Evolutionary conservation across 2,113 vertebrate species (phyloP), one percentile per base, ranked within the genome.

Genomic region (Falco punctatus): DNA sequence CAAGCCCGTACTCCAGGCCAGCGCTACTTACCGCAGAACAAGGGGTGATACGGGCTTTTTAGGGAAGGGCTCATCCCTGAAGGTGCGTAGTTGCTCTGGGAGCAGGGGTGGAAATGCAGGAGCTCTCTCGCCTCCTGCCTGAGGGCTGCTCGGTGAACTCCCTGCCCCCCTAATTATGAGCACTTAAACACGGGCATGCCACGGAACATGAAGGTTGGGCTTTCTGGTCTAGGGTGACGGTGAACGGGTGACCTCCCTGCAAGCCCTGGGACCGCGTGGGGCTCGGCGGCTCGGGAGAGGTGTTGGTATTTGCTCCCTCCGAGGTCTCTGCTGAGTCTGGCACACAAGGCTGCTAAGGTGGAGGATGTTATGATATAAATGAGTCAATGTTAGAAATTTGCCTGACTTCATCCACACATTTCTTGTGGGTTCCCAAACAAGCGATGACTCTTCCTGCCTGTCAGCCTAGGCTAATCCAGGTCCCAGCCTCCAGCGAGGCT

Each of bases 311-410:
- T 87, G 58, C 81, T 85, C 21, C 52, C 42, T 30, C 20, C 0
- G 0, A 70, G 49, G 66, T 55, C 82, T 78, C 92, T 90, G 72
- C 51, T 6, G 46, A 86, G 64, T 33, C 64, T 93, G 88, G 64
- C 86, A 90, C 48, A 48, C 0, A 0, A 78, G 67, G 46, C 64
- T 92, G 81, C 58, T 77, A 6, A 93, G 74, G 88, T 94, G 80
- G 72, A 86, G 38, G 42, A 77, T 82, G 66, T 58, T 85, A 69
- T 2, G 15, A 7, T 70, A 80, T 6, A 35, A 84, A 77, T 86
- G 79, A 96, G 55, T 93, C 82, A 92, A 35, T 73, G 51, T 80
- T 81, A 90, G 86, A 86, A 91, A 71, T 72, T 55, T 81, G 51
- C 75, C 75, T 69, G 55, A 64, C 38, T 90, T 92, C 61, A 91